Base-by-base conservation (phyloP, 35 echinoderm and acorn worm species). In the Heliocidaris erythrogramma region DNA sequence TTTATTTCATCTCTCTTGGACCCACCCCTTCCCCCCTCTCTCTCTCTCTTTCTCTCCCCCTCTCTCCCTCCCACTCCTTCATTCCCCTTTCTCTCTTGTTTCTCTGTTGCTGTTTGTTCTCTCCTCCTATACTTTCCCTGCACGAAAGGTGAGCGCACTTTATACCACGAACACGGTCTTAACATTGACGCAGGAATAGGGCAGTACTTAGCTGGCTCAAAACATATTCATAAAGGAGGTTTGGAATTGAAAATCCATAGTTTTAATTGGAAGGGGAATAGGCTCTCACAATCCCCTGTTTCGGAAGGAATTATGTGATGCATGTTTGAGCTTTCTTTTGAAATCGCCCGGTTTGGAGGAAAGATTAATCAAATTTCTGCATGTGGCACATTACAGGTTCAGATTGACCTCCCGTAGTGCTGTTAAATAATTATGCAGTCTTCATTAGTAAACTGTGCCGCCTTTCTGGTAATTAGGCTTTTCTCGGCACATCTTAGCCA, bases 201-300 rank as follows among this genome's bases (percentile, higher is more conserved):
- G 65, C 27, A 0, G 65, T 78, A 78, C 65, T 78, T 78, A 78
- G 65, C 65, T 78, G 27, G 65, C 21, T 29, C 5, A 7, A 21
- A 78, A n/a, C 65, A 78, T 78, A 78, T 27, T n/a, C 65, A 18
- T 78, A 21, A 78, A 78, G 65, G 17, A n/a, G 17, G 21, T 18
- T 5, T 78, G 18, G 27, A 8, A n/a, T 78, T 0, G 65, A 78
- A 78, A 78, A 78, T 78, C 65, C 21, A 78, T 78, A 78, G 7
- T 78, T 78, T 78, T 78, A 78, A 78, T 78, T 78, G 65, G 65
- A 78, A 78, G 27, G 65, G 65, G 65, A 78, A 78, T 78, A 24
- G 27, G 65, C 65, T 78, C 65, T n/a, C 65, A 78, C n/a, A 78
- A 78, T 78, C 65, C 21, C 8, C 27, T 78, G 21, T 27, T 78